phyloP scores from a whole-genome alignment of 2,113 vertebrate species.

The Periophthalmodon schlosseri region DNA sequence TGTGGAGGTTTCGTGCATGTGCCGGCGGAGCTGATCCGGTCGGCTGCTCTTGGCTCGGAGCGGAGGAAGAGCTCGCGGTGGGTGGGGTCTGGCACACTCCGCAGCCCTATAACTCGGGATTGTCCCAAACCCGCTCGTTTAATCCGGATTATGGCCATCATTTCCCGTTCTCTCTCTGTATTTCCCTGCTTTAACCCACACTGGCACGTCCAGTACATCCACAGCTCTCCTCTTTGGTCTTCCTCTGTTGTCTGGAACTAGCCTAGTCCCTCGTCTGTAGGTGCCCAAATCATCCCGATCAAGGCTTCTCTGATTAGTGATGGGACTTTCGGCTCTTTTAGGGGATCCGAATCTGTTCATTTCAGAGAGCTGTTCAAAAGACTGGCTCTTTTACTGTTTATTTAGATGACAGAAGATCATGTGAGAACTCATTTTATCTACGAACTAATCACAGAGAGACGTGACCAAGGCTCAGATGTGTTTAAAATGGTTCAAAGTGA shows the following conservation, averaged over 20 bases:
- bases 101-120: constrained; percentile 57
- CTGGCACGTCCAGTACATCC: not conserved
- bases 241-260: constrained; percentile 5
- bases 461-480: too few relatives aligned
- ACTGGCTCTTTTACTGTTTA: too few relatives aligned
- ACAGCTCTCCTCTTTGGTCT: not conserved
- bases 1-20: constrained; percentile 68
- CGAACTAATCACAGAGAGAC: too few relatives aligned
- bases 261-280: too few relatives aligned
- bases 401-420: too few relatives aligned
- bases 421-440: too few relatives aligned
- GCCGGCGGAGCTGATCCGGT: constrained; percentile 63
- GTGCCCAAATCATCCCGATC: too few relatives aligned
- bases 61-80: not conserved
- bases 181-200: constrained; percentile 31
- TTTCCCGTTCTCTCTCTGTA: constrained; percentile 43
- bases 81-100: constrained; percentile 40
- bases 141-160: constrained; percentile 74
- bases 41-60: constrained; percentile 52
- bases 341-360: too few relatives aligned
- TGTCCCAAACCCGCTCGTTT: constrained; percentile 70
- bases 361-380: too few relatives aligned
- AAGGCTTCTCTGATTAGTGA: too few relatives aligned
- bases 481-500: too few relatives aligned
- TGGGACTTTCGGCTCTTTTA: too few relatives aligned